A percentile compares a stretch with the other conserved stretches of the same genome.
These are phyloP conservation scores for Phorcus lineatus DNA, from an alignment of 2,888 invertebrate species.

Conservation along the genomic window DNA sequence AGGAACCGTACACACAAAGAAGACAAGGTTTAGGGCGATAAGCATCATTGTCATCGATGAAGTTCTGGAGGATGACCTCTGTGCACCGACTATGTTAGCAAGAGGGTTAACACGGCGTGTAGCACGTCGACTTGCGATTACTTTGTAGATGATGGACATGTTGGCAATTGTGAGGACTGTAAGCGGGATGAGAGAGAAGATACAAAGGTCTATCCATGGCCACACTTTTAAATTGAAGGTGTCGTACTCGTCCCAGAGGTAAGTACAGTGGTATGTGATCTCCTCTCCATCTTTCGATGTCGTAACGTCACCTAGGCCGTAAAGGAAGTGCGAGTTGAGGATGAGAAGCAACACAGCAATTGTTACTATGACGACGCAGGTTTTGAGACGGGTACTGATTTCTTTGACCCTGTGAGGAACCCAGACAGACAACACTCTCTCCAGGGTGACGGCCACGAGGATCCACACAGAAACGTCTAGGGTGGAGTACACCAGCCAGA, in stretches of 20 bases:
- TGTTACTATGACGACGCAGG: slow-evolving; percentile 37
- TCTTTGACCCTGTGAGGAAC: slow-evolving; percentile 55
- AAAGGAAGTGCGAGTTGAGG: slow-evolving; percentile 57
- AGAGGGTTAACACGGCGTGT: not conserved
- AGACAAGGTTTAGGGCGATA: slow-evolving; percentile 56
- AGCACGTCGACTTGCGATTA: slow-evolving; percentile 39
- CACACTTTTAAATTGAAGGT: slow-evolving; percentile 49
- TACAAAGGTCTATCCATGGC: slow-evolving; percentile 67
- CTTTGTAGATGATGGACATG: slow-evolving; percentile 54
- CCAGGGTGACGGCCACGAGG: slow-evolving; percentile 64
- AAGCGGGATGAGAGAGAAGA: slow-evolving; percentile 62
- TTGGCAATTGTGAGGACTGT: slow-evolving; percentile 59
- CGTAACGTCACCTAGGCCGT: slow-evolving; percentile 41
- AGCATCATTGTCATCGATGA: slow-evolving; percentile 62
- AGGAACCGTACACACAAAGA: slow-evolving; percentile 54
- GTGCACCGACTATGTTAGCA: not conserved
- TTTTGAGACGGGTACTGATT: slow-evolving; percentile 46
- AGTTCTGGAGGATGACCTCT: slow-evolving; percentile 4
- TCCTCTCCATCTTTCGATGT: not conserved
- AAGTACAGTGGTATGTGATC: slow-evolving; percentile 32
- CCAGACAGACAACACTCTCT: slow-evolving; percentile 61
- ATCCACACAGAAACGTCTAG: slow-evolving; percentile 67
- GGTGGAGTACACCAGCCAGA: slow-evolving; percentile 59
- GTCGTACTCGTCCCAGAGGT: slow-evolving; percentile 36
- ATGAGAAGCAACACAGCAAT: slow-evolving; percentile 42